phyloP scores from a whole-genome alignment of 2,113 vertebrate species.

The Trogon melanurus region DNA sequence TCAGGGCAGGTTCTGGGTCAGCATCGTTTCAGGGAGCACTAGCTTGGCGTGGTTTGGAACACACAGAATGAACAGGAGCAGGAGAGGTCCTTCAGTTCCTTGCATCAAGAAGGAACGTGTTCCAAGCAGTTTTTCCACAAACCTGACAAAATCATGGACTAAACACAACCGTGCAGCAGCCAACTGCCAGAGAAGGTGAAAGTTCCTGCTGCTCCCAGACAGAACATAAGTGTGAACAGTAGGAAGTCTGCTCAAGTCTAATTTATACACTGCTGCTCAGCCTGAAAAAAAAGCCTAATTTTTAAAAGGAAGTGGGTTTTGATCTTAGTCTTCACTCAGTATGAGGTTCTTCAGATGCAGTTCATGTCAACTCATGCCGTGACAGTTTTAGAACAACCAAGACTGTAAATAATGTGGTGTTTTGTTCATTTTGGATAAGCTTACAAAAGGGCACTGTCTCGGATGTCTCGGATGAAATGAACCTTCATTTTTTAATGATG shows the following conservation, averaged over 20 bases:
- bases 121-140: neutral
- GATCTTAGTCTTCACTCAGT: neutral
- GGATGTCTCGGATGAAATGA: neutral
- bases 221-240: conserved; percentile 47
- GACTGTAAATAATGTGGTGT: neutral
- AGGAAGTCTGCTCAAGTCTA: conserved; percentile 39
- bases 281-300: neutral
- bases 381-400: neutral
- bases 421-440: neutral
- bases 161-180: neutral
- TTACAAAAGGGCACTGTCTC: neutral
- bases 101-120: neutral
- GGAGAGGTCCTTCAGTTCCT: neutral
- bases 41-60: neutral
- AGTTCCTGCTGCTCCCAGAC: conserved; percentile 54
- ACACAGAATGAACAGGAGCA: neutral
- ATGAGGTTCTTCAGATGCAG: neutral
- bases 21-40: neutral
- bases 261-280: neutral
- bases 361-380: neutral
- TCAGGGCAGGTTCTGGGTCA: neutral
- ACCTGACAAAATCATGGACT: neutral
- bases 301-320: neutral
- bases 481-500: neutral
- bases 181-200: neutral